Evolutionary conservation across 1,140 invertebrate genomes (phyloP).

Genomic region (Paraescarpia echinospica): DNA sequence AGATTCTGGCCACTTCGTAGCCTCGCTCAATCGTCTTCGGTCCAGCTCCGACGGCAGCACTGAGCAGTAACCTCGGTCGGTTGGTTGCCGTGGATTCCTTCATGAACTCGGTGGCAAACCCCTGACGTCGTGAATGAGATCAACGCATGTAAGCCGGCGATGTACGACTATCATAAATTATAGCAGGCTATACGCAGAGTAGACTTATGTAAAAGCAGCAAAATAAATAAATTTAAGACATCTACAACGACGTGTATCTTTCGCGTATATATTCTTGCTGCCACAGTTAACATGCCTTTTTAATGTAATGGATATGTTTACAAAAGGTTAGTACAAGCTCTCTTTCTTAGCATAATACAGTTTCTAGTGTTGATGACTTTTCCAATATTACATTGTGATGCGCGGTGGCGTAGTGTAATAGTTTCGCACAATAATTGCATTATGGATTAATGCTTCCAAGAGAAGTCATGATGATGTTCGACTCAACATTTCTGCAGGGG

Average conservation of each 20-base stretch:
- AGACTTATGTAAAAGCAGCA: background rate
- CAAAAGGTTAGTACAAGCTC: no score
- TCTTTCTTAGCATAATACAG: no score
- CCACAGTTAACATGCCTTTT: background rate
- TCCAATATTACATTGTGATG: background rate
- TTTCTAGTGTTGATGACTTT: background rate
- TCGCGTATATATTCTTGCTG: background rate
- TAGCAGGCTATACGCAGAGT: no score
- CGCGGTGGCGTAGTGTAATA: no score
- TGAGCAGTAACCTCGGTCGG: slow-evolving; percentile 43
- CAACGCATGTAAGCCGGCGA: background rate
- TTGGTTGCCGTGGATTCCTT: slow-evolving; percentile 32
- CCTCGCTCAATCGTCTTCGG: slow-evolving; percentile 91
- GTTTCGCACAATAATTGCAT: no score
- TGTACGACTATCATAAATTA: background rate
- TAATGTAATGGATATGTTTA: background rate
- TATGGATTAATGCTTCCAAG: no score
- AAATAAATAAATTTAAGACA: background rate
- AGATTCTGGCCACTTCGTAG: slow-evolving; percentile 85
- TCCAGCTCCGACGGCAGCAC: slow-evolving; percentile 74
- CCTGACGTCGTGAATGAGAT: slow-evolving; percentile 26
- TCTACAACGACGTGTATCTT: background rate
- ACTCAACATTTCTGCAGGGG: no score
- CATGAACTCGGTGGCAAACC: slow-evolving; percentile 33
- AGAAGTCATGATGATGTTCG: no score